These are phyloP conservation scores for Otocyon megalotis DNA, from an alignment of 2,113 vertebrate genomes.

Conservation along the genomic window DNA sequence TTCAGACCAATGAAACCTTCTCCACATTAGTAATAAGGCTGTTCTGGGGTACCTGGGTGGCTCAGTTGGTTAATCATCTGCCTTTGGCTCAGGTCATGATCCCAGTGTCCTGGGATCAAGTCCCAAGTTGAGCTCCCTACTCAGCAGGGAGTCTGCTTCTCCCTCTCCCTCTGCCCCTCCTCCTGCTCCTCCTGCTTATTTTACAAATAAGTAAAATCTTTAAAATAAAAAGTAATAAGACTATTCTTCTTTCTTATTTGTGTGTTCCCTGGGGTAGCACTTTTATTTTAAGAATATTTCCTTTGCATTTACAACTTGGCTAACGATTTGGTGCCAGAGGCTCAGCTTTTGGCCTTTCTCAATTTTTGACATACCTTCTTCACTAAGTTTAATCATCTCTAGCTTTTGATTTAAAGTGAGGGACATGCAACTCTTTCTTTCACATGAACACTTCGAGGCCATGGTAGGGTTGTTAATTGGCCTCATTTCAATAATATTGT, in stretches of 20 bases:
- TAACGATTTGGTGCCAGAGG: too few species aligned
- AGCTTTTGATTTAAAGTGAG: neutral
- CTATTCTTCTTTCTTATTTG: neutral
- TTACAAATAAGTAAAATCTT: neutral
- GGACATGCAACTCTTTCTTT: neutral
- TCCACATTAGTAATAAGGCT: neutral
- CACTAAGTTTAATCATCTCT: neutral
- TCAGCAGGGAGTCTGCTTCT: too few species aligned
- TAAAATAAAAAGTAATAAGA: neutral
- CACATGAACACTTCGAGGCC: neutral
- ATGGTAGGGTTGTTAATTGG: neutral
- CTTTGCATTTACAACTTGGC: neutral
- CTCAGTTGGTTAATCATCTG: neutral
- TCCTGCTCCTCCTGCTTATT: too few species aligned
- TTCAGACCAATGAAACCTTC: neutral
- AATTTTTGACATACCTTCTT: too few species aligned
- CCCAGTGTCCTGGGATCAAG: too few species aligned
- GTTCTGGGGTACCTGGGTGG: neutral
- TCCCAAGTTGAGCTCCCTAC: too few species aligned
- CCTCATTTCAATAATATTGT: neutral
- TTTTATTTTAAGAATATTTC: neutral
- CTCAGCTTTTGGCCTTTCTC: too few species aligned
- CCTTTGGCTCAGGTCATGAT: too few species aligned
- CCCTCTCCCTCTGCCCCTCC: too few species aligned
- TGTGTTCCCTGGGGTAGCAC: neutral